These are phyloP conservation scores for Caenorhabditis auriculariae DNA, from an alignment of 2,888 invertebrate species.

Conservation along the genomic window DNA sequence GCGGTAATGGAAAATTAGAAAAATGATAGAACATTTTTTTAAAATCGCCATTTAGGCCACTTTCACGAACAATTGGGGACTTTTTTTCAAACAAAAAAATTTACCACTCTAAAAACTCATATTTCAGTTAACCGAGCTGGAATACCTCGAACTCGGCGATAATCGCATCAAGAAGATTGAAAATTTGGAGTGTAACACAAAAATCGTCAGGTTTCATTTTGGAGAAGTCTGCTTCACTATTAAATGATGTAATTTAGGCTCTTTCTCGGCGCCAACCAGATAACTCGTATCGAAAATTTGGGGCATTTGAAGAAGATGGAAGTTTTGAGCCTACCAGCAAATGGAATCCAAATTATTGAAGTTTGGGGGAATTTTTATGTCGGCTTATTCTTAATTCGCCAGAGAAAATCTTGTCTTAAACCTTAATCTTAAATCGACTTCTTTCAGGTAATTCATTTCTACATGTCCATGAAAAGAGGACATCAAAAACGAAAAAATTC, in stretches of 20 bases:
- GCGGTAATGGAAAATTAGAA: no score
- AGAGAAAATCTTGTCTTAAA: no score
- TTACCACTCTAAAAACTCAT: no score
- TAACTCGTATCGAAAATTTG: constrained; percentile 75
- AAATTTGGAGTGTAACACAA: constrained; percentile 33
- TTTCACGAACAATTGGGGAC: background rate
- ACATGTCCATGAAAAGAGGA: no score
- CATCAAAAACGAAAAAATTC: no score
- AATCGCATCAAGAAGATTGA: constrained; percentile 75
- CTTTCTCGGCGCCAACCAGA: constrained; percentile 93
- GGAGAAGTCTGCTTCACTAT: background rate
- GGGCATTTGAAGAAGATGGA: constrained; percentile 33
- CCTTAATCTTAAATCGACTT: no score
- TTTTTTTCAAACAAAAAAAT: no score
- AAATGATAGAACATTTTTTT: no score
- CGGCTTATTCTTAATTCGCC: no score
- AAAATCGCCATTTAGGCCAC: no score
- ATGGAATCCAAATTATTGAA: constrained; percentile 35
- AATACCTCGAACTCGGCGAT: constrained; percentile 87
- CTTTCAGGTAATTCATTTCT: background rate
- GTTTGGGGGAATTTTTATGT: constrained; percentile 5
- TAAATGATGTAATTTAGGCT: constrained; percentile 66
- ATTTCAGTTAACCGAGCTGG: constrained; percentile 71
- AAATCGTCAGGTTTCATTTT: constrained; percentile 17
- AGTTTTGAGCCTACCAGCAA: constrained; percentile 46